These are phyloP conservation scores for Hololepta plana DNA, from an alignment of 2,888 invertebrate species.

Conservation along the genomic window DNA sequence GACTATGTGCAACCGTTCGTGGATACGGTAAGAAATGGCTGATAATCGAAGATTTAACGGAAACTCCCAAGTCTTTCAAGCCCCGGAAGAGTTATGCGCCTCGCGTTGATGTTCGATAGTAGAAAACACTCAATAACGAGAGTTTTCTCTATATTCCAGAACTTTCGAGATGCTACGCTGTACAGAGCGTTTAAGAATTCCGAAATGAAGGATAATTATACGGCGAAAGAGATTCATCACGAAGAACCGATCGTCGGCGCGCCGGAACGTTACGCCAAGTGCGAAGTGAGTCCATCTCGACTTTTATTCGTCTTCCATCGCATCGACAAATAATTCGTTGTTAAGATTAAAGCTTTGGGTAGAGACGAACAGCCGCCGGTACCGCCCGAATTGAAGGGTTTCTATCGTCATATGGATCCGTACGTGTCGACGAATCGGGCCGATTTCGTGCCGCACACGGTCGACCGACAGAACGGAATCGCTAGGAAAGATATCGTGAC, in stretches of 20 bases:
- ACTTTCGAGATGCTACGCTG: no score
- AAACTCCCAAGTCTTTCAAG: no score
- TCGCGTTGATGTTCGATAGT: no score
- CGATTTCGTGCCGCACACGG: constrained; percentile 18
- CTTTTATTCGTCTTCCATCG: background rate
- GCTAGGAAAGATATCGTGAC: constrained; percentile 24
- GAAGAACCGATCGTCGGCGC: no score
- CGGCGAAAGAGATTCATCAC: no score
- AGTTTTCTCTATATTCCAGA: no score
- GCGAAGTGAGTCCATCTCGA: constrained; percentile 13
- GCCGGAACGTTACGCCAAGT: constrained; percentile 15
- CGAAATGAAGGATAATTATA: constrained; percentile 19
- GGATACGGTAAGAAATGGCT: no score
- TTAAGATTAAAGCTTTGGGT: constrained; percentile 19
- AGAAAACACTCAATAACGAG: no score
- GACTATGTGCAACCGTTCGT: no score
- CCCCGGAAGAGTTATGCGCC: no score
- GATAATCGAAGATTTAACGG: no score
- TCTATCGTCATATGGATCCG: constrained; percentile 24
- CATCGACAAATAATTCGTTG: constrained; percentile 3
- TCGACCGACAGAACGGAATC: constrained; percentile 17
- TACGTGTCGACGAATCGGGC: constrained; percentile 24
- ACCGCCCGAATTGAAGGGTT: constrained; percentile 20
- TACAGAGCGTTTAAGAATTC: no score
- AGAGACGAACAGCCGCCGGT: constrained; percentile 24